phyloP scores from a whole-genome alignment of 2,113 vertebrate species.

The Odocoileus virginianus region DNA sequence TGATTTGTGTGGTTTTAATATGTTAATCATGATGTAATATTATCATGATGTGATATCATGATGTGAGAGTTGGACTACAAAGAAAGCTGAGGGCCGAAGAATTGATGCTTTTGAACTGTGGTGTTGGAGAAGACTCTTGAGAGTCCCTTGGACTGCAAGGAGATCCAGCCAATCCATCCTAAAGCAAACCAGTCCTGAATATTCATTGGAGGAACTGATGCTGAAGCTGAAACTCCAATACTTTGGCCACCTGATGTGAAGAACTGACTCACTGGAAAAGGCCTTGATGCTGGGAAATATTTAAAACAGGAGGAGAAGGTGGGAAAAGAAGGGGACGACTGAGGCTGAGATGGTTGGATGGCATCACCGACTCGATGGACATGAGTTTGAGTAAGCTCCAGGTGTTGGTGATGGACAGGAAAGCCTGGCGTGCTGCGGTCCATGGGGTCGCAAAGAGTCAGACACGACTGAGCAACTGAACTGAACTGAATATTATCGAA shows the following conservation, averaged over 20 bases:
- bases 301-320: neutral
- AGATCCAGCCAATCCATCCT: neutral
- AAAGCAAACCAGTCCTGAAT: neutral
- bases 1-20: neutral
- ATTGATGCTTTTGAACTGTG: neutral
- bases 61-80: neutral
- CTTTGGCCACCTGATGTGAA: neutral
- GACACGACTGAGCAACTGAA: neutral
- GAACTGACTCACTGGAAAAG: neutral
- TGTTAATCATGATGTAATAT: no score
- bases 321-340: neutral
- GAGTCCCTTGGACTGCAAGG: neutral
- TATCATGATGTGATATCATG: neutral
- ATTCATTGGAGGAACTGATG: neutral
- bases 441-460: neutral
- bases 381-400: neutral
- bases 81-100: rapidly evolving
- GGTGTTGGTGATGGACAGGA: neutral
- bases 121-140: neutral
- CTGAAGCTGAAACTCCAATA: neutral
- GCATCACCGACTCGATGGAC: neutral
- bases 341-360: neutral
- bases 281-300: neutral
- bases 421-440: neutral
- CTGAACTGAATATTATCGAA: neutral